Percentiles rank a stretch among this genome's conserved stretches.
These are phyloP conservation scores for Anoplophora glabripennis DNA, from an alignment of 1,140 invertebrate species.

Conservation along the genomic window DNA sequence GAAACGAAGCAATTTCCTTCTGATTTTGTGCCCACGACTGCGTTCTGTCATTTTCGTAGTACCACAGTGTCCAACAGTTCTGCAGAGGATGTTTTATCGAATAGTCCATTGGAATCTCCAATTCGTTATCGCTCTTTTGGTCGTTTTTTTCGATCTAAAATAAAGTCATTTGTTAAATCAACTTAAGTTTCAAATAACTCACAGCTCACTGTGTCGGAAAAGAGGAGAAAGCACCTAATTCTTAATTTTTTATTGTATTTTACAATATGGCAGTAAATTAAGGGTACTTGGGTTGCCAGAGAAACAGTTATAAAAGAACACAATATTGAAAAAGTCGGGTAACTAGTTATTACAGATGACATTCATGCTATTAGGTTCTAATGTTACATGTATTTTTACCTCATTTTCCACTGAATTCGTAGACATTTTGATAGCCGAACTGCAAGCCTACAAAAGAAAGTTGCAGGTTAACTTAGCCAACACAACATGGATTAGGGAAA, in stretches of 20 bases:
- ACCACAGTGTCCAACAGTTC: slow-evolving; percentile 97
- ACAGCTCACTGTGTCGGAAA: background rate
- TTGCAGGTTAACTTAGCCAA: slow-evolving; percentile 7
- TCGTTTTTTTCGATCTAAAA: slow-evolving; percentile 51
- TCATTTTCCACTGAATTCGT: slow-evolving; percentile 40
- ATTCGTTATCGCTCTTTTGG: slow-evolving; percentile 42
- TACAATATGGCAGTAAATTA: slow-evolving; percentile 22
- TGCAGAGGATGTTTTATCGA: slow-evolving; percentile 87
- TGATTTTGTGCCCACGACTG: slow-evolving; percentile 88
- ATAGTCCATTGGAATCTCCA: slow-evolving; percentile 44
- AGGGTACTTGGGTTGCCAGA: too few relatives aligned
- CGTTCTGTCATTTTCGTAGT: slow-evolving; percentile 88
- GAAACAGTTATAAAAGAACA: too few relatives aligned
- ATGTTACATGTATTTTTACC: slow-evolving; percentile 22
- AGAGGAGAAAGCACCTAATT: background rate
- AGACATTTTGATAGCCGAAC: slow-evolving; percentile 37
- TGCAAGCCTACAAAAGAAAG: slow-evolving; percentile 20
- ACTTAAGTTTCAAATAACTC: background rate
- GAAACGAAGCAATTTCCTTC: slow-evolving; percentile 88
- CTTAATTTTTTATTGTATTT: background rate
- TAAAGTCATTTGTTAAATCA: slow-evolving; percentile 17
- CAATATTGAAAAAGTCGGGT: too few relatives aligned
- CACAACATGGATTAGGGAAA: too few relatives aligned
- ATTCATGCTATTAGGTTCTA: too few relatives aligned
- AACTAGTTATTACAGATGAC: too few relatives aligned